Evolutionary conservation across 2,113 vertebrate genomes (phyloP).

Genomic region (Camelus bactrianus): DNA sequence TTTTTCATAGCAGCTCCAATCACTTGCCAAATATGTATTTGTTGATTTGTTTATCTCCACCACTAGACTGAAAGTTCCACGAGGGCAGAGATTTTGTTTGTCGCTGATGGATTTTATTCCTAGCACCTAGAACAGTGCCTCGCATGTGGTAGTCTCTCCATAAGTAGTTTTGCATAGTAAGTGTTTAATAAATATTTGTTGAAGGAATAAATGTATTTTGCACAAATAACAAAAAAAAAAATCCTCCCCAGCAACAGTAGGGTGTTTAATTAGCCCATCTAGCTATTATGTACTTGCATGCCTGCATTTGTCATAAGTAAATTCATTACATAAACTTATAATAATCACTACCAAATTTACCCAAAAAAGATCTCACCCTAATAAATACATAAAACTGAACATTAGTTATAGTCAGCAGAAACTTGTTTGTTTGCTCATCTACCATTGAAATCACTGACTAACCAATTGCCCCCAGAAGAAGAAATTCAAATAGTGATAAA

Average conservation of each 20-base stretch:
- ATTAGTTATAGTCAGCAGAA: background rate
- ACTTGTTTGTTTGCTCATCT: background rate
- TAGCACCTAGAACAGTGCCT: background rate
- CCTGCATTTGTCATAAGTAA: constrained; percentile 37
- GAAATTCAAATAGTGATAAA: background rate
- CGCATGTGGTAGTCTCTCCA: background rate
- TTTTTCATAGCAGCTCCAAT: constrained; percentile 10
- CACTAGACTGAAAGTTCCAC: background rate
- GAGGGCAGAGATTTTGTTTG: background rate
- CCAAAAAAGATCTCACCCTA: constrained; percentile 13
- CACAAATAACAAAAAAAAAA: constrained; percentile 28
- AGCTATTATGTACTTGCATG: background rate
- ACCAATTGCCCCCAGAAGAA: background rate
- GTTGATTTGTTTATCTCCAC: background rate
- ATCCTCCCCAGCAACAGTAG: constrained; percentile 20
- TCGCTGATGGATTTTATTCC: background rate
- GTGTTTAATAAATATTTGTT: constrained; percentile 53
- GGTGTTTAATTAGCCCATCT: constrained; percentile 37
- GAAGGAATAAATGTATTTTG: constrained; percentile 42
- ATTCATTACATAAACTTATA: background rate
- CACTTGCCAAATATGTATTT: background rate
- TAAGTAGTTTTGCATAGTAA: background rate
- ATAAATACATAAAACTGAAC: background rate
- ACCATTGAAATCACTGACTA: background rate
- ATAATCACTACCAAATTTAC: background rate